These are phyloP conservation scores for Cactoblastis cactorum DNA, from an alignment of 2,888 invertebrate genomes.

Conservation along the genomic window DNA sequence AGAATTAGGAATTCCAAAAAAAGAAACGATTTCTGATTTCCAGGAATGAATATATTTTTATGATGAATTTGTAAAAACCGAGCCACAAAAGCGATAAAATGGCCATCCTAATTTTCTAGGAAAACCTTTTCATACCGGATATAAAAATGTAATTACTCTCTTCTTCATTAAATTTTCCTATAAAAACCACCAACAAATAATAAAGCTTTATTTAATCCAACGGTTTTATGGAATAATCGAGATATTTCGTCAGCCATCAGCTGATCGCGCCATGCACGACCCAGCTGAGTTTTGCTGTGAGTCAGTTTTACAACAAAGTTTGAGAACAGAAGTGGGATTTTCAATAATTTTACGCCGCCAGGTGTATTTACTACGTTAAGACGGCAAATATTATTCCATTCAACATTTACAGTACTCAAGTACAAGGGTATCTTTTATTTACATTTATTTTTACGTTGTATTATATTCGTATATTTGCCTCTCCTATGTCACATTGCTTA, in stretches of 20 bases:
- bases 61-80: neutral
- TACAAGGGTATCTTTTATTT: too few relatives aligned
- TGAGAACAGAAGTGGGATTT: neutral
- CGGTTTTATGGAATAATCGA: neutral
- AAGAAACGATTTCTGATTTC: too few relatives aligned
- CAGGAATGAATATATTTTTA: too few relatives aligned
- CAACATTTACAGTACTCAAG: too few relatives aligned
- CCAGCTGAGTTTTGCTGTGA: constrained; percentile 44
- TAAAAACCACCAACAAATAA: neutral
- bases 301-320: constrained; percentile 30
- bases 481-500: too few relatives aligned
- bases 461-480: too few relatives aligned
- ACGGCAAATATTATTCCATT: too few relatives aligned
- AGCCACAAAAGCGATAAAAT: neutral
- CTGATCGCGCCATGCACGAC: constrained; percentile 50
- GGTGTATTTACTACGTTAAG: too few relatives aligned
- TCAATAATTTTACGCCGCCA: neutral
- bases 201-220: neutral
- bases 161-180: neutral
- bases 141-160: neutral
- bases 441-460: too few relatives aligned
- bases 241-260: constrained; percentile 33
- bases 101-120: neutral
- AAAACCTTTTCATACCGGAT: neutral
- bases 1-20: too few relatives aligned